Base-by-base conservation (phyloP, 2,888 invertebrate genomes). In the Drosophila pseudotalamancana region DNA sequence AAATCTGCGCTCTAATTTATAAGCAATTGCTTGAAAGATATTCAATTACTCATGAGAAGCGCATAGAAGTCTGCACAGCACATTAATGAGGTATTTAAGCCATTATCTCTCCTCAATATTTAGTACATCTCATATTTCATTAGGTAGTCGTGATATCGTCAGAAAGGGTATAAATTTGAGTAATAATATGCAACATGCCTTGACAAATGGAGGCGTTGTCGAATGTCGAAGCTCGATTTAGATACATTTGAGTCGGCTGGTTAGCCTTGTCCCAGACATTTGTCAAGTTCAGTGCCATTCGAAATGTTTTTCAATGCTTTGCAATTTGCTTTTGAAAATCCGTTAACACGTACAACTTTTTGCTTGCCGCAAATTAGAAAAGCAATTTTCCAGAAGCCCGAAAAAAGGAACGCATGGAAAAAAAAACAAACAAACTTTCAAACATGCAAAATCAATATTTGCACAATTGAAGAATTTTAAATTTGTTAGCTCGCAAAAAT, bases 361-460 rank as follows among this genome's bases (percentile, higher is more conserved):
- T 55, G 50, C 54, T 50, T 37, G 45, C 39, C 21, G 27, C 54
- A 65, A 78, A 63, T 85, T 77, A 54, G 60, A 46, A 65, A 63
- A 59, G 31, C 56, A 56, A 69, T 64, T 59, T 81, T 73, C 31
- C n/a, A 31, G 34, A 21, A 37, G 27, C 14, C 48, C 16, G 31
- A 12, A 27, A 48, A 18, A 46, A 56, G 37, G 4, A 8, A 11
- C 16, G 14, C 16, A 19, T n/a, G 45, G 57, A 46, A 34, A 14
- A 11, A 11, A 19, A 18, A 34, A 27, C 9, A 55, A 68, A 61
- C 50, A 70, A 83, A 76, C 55, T 76, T 85, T 72, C 18, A 59
- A 60, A 42, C 57, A 43, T 43, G 37, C 53, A 70, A 87, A 83
- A 87, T 87, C 88, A 88, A 83, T 83, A 87, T 87, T 82, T 78